Percentiles rank a stretch among this genome's conserved stretches.
phyloP scores from a whole-genome alignment of 2,888 invertebrate species.

The Gastracanthus pulcherrimus region DNA sequence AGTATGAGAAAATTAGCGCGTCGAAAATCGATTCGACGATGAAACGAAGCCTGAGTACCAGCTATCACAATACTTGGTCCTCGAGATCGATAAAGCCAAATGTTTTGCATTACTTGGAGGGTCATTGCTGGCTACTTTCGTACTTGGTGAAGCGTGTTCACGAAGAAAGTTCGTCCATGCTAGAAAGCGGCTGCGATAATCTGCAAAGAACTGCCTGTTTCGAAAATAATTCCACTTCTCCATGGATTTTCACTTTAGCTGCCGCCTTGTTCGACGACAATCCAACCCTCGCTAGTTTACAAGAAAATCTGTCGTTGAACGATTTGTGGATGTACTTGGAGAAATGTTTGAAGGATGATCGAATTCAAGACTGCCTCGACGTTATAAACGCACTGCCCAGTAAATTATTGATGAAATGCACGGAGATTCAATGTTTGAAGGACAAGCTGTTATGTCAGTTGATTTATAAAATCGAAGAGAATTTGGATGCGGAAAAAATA shows the following conservation, averaged over 20 bases:
- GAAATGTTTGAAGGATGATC: constrained; percentile 76
- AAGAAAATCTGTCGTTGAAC: constrained; percentile 79
- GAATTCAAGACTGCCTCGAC: constrained; percentile 75
- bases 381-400: constrained; percentile 82
- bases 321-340: constrained; percentile 80
- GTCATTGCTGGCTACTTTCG: constrained; percentile 84
- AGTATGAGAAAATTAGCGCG: constrained; percentile 58
- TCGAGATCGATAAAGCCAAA: constrained; percentile 76
- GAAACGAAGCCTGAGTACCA: constrained; percentile 33
- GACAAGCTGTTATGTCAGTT: constrained; percentile 82
- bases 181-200: constrained; percentile 80
- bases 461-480: constrained; percentile 79
- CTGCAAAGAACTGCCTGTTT: constrained; percentile 80
- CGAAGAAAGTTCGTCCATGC: constrained; percentile 78
- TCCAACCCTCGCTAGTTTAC: constrained; percentile 81
- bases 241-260: constrained; percentile 77
- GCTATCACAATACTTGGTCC: constrained; percentile 63
- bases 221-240: constrained; percentile 81
- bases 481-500: constrained; percentile 70
- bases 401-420: constrained; percentile 78
- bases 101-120: constrained; percentile 82
- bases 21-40: constrained; percentile 4
- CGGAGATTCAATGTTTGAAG: constrained; percentile 80
- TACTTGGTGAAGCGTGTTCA: constrained; percentile 84
- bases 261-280: constrained; percentile 80